Conservation (phyloP, 2,113 vertebrate genomes). For the Erythrocercus mccallii region DNA sequence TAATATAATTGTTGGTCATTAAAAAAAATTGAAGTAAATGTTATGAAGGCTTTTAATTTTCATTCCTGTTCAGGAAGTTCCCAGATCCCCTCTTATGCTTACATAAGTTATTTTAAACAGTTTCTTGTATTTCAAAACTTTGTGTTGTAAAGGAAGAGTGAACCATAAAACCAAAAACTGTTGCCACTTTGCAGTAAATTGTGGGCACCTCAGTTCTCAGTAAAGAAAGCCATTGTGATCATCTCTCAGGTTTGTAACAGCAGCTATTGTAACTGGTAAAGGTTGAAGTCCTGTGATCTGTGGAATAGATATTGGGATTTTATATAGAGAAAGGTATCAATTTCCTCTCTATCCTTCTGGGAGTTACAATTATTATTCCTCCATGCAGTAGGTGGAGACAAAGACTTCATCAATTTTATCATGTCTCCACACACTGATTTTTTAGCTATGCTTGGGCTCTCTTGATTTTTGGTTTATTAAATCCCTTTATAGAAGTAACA, state of each 20-base stretch:
- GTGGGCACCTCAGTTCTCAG: background rate
- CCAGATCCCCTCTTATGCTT: background rate
- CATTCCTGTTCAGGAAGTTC: conserved; percentile 2
- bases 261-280: background rate
- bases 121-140: background rate
- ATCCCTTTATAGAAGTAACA: background rate
- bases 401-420: conserved; percentile 49
- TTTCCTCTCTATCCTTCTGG: background rate
- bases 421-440: background rate
- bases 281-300: background rate
- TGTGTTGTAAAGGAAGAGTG: background rate
- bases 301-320: background rate
- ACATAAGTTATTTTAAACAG: background rate
- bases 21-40: background rate
- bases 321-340: background rate
- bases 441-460: background rate
- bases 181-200: background rate
- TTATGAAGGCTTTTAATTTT: conserved; percentile 30
- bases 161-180: background rate
- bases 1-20: conserved; percentile 13
- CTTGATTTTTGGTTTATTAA: background rate
- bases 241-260: background rate
- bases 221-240: background rate
- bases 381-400: conserved; percentile 66
- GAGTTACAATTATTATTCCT: background rate